phyloP scores from a whole-genome alignment of 2,113 vertebrate species.

The Sialia sialis region DNA sequence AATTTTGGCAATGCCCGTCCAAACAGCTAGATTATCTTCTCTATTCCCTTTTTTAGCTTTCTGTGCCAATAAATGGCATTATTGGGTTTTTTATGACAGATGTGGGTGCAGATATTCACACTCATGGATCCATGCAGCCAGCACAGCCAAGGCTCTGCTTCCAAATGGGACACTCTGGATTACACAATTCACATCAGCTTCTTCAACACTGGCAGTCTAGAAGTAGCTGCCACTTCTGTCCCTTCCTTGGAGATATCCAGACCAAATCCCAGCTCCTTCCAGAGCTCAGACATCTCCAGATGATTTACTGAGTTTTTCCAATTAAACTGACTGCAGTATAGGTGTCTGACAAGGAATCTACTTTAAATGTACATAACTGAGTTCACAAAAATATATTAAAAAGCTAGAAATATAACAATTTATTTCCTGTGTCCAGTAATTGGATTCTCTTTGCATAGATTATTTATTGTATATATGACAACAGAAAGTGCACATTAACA shows the following conservation, averaged over 20 bases:
- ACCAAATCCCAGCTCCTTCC: background rate
- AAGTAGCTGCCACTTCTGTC: background rate
- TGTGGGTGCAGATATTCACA: background rate
- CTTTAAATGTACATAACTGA: background rate
- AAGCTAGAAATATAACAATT: background rate
- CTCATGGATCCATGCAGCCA: too few species aligned
- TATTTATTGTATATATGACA: background rate
- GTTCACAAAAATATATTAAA: background rate
- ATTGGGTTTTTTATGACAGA: background rate
- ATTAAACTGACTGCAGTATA: background rate
- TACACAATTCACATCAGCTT: background rate
- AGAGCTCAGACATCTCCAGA: background rate
- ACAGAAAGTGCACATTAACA: background rate
- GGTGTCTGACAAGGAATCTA: background rate
- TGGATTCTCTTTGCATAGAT: background rate
- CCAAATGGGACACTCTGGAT: background rate
- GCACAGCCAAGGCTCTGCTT: background rate
- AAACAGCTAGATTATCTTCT: background rate
- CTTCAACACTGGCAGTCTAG: background rate
- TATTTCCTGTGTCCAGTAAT: background rate
- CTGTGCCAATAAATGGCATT: background rate
- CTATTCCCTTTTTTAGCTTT: background rate
- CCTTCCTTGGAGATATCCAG: background rate
- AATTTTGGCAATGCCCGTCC: background rate
- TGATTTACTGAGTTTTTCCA: background rate